These are phyloP conservation scores for Proterorhinus semilunaris DNA, from an alignment of 2,113 vertebrate genomes.

Conservation along the genomic window DNA sequence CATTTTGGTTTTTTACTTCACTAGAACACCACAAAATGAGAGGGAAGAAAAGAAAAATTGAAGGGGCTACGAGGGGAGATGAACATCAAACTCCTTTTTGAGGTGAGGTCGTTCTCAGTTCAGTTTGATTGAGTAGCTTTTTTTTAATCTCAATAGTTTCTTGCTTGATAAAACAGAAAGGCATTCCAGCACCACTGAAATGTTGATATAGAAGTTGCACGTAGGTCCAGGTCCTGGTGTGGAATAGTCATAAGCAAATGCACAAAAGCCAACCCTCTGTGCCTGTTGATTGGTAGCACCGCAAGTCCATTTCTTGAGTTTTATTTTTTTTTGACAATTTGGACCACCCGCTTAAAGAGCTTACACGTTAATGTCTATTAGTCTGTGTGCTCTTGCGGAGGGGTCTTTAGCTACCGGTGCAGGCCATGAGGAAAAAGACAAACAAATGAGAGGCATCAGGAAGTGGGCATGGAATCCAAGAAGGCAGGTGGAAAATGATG, in stretches of 20 bases:
- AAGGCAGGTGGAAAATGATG: conserved; percentile 16
- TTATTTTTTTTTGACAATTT: conserved; percentile 3
- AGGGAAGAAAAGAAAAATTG: conserved; percentile 33
- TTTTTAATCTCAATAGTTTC: conserved; percentile 33
- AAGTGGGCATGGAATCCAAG: conserved; percentile 41
- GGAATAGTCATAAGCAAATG: conserved; percentile 22
- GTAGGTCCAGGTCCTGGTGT: conserved; percentile 38
- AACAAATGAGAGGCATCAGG: conserved; percentile 27
- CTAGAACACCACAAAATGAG: conserved; percentile 80
- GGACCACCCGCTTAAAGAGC: conserved; percentile 22
- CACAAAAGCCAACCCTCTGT: background rate
- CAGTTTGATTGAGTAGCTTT: conserved; percentile 54
- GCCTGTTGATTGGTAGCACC: conserved; percentile 4
- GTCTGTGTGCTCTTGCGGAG: conserved; percentile 14
- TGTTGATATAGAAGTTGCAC: conserved; percentile 39
- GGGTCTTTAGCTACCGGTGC: conserved; percentile 22
- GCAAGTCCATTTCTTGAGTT: background rate
- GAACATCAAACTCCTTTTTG: conserved; percentile 52
- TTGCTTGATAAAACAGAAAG: conserved; percentile 21
- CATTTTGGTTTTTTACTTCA: conserved; percentile 79
- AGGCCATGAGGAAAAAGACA: conserved; percentile 24
- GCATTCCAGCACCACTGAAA: conserved; percentile 44
- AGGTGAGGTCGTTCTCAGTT: conserved; percentile 58
- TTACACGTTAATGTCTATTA: conserved; percentile 2
- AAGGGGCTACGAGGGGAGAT: conserved; percentile 23